These are phyloP conservation scores for Toxonevra muliebris DNA, from an alignment of 2,888 invertebrate genomes.

Conservation along the genomic window DNA sequence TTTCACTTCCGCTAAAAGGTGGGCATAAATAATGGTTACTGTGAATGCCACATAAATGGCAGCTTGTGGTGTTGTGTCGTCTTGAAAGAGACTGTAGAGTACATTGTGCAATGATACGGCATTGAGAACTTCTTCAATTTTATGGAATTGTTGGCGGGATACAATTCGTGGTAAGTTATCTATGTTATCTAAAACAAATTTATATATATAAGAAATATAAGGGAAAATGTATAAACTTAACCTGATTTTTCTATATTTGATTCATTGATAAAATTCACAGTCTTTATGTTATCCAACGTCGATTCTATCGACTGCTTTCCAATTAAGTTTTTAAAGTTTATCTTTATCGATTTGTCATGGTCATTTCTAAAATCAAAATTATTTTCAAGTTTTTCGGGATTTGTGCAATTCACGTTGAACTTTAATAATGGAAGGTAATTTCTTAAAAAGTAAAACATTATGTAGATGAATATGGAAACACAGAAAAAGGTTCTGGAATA, in stretches of 20 bases:
- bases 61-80: constrained; percentile 37
- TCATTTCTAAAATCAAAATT: no score
- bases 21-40: constrained; percentile 73
- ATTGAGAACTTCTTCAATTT: constrained; percentile 40
- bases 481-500: constrained; percentile 36
- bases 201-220: no score
- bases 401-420: no score
- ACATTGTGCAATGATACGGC: constrained; percentile 43
- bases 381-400: no score
- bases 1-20: constrained; percentile 72
- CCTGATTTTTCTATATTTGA: no score
- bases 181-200: background rate
- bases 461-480: constrained; percentile 35
- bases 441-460: constrained; percentile 35
- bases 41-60: constrained; percentile 68
- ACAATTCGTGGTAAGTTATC: constrained; percentile 36
- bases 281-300: no score
- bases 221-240: no score
- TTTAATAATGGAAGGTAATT: constrained; percentile 12
- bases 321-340: no score
- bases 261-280: no score
- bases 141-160: constrained; percentile 32
- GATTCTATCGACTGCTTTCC: no score
- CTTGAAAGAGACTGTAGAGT: constrained; percentile 42
- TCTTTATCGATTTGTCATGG: no score